These are phyloP conservation scores for Luperina testacea DNA, from an alignment of 2,888 invertebrate genomes.

Conservation along the genomic window DNA sequence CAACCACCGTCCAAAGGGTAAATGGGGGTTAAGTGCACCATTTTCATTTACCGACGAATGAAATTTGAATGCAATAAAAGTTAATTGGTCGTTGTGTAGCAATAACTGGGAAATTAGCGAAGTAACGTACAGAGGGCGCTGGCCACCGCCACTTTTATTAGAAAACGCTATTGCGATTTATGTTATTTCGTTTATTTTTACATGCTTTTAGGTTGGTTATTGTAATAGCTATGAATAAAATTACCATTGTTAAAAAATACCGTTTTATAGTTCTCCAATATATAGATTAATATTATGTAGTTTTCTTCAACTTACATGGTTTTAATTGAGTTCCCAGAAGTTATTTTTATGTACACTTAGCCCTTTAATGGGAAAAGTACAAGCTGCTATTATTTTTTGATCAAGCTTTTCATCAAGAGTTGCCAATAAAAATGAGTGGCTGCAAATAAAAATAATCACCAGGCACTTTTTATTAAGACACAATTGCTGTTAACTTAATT, in stretches of 20 bases:
- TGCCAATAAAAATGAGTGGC: background rate
- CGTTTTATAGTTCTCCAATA: background rate
- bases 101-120: conserved; percentile 53
- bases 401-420: background rate
- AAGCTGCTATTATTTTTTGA: background rate
- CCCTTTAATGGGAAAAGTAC: background rate
- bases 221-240: conserved; percentile 2
- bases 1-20: conserved; percentile 61
- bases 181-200: conserved; percentile 31
- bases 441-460: conserved; percentile 12
- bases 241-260: background rate
- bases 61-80: conserved; percentile 69
- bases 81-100: conserved; percentile 57
- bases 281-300: background rate
- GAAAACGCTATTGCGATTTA: conserved; percentile 44
- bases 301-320: background rate
- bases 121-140: conserved; percentile 37
- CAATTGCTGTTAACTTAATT: conserved; percentile 12
- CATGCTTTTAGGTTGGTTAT: conserved; percentile 16
- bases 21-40: conserved; percentile 70
- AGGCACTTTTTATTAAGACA: conserved; percentile 12
- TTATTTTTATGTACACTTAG: background rate
- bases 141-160: conserved; percentile 27
- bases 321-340: background rate
- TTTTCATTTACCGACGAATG: conserved; percentile 66